Evolutionary conservation across 1,140 invertebrate genomes (phyloP).

Genomic region (Oppia nitens): DNA sequence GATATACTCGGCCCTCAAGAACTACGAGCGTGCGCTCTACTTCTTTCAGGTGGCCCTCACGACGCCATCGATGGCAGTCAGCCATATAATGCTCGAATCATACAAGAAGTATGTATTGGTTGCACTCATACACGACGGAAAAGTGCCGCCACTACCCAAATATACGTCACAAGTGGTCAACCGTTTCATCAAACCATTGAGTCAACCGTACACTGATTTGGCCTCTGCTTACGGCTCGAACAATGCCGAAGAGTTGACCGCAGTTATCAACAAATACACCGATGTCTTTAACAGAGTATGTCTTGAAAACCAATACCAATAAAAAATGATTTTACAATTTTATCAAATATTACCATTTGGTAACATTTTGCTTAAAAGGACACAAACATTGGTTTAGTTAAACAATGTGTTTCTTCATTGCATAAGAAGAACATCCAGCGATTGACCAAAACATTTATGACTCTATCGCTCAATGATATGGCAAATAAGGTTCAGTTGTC

Average conservation of each 20-base stretch:
- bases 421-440: conserved; percentile 94
- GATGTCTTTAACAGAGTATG: conserved; percentile 50
- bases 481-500: conserved; percentile 70
- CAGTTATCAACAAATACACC: conserved; percentile 50
- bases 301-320: too few relatives aligned
- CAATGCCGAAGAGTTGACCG: conserved; percentile 46
- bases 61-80: conserved; percentile 76
- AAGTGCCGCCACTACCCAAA: conserved; percentile 61
- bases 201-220: conserved; percentile 75
- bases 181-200: conserved; percentile 75
- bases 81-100: conserved; percentile 88
- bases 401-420: conserved; percentile 62
- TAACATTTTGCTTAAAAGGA: conserved; percentile 39
- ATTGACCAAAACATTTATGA: conserved; percentile 91
- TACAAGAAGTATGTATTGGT: conserved; percentile 92
- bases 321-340: conserved; percentile 15
- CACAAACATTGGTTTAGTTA: conserved; percentile 40
- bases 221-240: conserved; percentile 61
- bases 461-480: conserved; percentile 79
- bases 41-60: conserved; percentile 89
- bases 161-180: conserved; percentile 75
- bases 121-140: conserved; percentile 75
- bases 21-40: conserved; percentile 77
- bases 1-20: conserved; percentile 82
- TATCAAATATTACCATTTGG: background rate